Conservation (phyloP, 2,797 vertebrate genomes). For the Cyprinella venusta region DNA sequence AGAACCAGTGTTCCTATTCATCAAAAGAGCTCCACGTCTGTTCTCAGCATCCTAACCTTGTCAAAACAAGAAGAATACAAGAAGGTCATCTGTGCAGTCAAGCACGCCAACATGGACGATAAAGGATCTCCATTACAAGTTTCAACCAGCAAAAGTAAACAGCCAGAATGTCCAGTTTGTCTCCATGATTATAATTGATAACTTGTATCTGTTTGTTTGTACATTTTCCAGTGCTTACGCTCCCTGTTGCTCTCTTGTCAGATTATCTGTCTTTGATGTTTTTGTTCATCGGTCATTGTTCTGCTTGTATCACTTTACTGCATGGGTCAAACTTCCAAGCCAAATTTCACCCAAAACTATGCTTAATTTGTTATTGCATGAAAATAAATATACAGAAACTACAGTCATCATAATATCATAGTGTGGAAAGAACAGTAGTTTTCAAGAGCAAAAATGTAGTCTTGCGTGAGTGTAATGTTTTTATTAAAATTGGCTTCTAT, state of each 20-base stretch:
- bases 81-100: slow-evolving; percentile 23
- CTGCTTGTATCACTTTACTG: not conserved
- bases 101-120: not conserved
- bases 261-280: not conserved
- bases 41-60: slow-evolving; percentile 4
- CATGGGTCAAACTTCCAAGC: not conserved
- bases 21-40: not conserved
- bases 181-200: accelerated
- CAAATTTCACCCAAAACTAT: not conserved
- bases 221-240: not conserved
- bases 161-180: accelerated
- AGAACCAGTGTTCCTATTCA: not conserved
- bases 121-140: accelerated
- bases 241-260: not conserved
- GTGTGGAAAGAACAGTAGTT: not conserved
- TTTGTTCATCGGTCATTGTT: not conserved
- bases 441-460: not conserved
- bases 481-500: not conserved
- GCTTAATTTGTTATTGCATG: not conserved
- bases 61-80: no score
- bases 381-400: not conserved
- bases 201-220: not conserved
- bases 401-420: not conserved
- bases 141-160: slow-evolving; percentile 5
- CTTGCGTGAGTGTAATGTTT: not conserved